Evolutionary conservation across 2,888 invertebrate species (phyloP).

Genomic region (Tanypteryx hageni): DNA sequence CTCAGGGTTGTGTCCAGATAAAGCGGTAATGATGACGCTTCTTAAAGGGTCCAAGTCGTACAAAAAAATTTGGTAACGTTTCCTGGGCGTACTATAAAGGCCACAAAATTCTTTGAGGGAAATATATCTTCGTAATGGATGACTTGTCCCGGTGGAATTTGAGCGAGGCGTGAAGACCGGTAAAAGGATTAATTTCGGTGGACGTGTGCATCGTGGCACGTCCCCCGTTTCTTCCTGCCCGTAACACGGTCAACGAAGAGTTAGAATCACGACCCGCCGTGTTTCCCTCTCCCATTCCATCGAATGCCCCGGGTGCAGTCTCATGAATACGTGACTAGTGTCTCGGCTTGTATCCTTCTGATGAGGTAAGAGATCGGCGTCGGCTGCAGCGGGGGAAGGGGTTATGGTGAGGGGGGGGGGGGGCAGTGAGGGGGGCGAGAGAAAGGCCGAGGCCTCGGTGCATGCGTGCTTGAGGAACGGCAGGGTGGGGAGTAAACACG

Average conservation of each 20-base stretch:
- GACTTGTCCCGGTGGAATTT: neutral
- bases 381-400: neutral
- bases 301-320: neutral
- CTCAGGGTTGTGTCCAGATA: no score
- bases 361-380: neutral
- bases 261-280: neutral
- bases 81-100: no score
- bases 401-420: no score
- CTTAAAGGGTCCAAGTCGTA: no score
- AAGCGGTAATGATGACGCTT: no score
- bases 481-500: no score
- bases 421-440: neutral
- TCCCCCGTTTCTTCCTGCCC: neutral
- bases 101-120: no score
- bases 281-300: neutral
- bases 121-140: neutral
- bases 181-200: neutral
- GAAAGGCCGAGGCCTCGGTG: neutral
- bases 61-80: no score
- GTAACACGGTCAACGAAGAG: neutral
- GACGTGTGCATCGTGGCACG: neutral
- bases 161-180: neutral
- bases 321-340: constrained; percentile 10
- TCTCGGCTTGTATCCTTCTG: neutral
- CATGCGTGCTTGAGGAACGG: no score